These are phyloP conservation scores for Patiria miniata DNA, from an alignment of 35 echinoderm and acorn worm species.

Conservation along the genomic window DNA sequence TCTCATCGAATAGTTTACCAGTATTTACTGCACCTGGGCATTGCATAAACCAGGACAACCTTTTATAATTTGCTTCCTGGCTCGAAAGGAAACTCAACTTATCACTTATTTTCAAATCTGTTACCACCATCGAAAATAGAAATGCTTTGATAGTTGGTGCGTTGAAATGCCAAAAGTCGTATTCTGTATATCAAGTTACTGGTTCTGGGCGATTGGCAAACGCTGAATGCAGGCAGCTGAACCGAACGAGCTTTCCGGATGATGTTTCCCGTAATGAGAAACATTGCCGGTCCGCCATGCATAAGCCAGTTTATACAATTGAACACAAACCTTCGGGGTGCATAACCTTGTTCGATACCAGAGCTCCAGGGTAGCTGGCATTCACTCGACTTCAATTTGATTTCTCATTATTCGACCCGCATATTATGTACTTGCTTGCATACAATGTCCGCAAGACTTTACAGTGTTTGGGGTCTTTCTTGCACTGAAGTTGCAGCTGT, in stretches of 20 bases:
- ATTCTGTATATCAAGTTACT: background rate
- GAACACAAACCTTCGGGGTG: background rate
- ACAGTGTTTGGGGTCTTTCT: background rate
- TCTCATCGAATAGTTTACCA: too few species aligned
- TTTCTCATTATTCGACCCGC: background rate
- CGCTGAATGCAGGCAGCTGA: background rate
- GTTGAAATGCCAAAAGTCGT: slow-evolving; percentile 20
- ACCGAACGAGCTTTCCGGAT: background rate
- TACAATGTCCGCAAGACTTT: background rate
- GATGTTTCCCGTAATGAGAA: background rate
- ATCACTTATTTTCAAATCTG: too few species aligned
- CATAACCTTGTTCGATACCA: background rate
- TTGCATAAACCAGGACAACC: too few species aligned
- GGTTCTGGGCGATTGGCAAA: background rate
- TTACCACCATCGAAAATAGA: too few species aligned
- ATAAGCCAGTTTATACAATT: too few species aligned
- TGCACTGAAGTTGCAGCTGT: background rate
- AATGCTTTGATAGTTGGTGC: too few species aligned
- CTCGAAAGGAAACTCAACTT: too few species aligned
- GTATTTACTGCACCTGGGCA: too few species aligned
- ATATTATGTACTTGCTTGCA: background rate
- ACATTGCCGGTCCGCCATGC: too few species aligned
- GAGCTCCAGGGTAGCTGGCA: background rate
- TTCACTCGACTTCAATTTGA: slow-evolving; percentile 1
- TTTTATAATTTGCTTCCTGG: too few species aligned